These are phyloP conservation scores for Siniperca scherzeri DNA, from an alignment of 2,797 vertebrate genomes.

Conservation along the genomic window DNA sequence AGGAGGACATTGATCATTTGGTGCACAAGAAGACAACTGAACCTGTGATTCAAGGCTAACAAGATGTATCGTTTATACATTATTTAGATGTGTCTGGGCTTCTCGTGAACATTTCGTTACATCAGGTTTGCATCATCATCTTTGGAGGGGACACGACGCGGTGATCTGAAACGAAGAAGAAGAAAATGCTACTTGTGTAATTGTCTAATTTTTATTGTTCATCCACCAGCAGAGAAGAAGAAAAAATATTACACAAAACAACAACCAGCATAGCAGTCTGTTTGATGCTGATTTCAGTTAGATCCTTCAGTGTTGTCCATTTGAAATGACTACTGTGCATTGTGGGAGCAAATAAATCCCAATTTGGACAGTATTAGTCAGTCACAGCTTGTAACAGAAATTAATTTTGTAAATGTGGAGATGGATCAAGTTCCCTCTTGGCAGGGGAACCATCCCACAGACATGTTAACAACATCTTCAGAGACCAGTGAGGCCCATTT, in stretches of 20 bases:
- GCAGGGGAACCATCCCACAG: conserved; percentile 77
- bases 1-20: conserved; percentile 83
- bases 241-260: background rate
- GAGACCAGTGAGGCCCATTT: conserved; percentile 84
- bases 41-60: conserved; percentile 75
- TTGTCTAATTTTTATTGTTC: conserved; percentile 52
- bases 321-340: conserved; percentile 59
- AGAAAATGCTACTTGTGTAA: conserved; percentile 41
- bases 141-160: conserved; percentile 33
- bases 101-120: conserved; percentile 63
- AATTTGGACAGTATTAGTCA: conserved; percentile 69
- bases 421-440: conserved; percentile 82
- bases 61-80: conserved; percentile 79
- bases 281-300: conserved; percentile 37
- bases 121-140: conserved; percentile 76
- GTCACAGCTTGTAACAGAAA: conserved; percentile 81
- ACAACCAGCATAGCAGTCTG: conserved; percentile 1
- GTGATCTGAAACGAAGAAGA: conserved; percentile 57
- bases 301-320: conserved; percentile 46
- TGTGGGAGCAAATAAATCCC: conserved; percentile 73
- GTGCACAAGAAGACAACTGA: conserved; percentile 72
- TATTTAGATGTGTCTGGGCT: conserved; percentile 75
- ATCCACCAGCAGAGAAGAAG: conserved; percentile 12
- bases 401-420: conserved; percentile 85
- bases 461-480: conserved; percentile 85